These are phyloP conservation scores for Neolamprologus sp. DNA, from an alignment of 2,113 vertebrate species.

Conservation along the genomic window DNA sequence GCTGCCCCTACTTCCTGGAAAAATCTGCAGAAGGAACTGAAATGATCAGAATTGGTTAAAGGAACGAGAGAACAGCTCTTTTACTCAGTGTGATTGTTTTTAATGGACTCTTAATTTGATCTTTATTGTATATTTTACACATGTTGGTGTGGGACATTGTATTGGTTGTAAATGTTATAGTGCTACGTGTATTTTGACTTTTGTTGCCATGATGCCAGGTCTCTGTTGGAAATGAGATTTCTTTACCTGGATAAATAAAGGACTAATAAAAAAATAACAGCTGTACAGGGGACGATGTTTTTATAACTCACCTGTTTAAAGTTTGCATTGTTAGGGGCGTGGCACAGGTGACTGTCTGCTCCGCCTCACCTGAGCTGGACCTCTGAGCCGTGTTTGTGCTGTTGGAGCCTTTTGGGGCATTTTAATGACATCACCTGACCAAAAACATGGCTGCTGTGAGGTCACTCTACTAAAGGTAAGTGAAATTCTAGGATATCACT, in stretches of 20 bases:
- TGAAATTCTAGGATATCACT: accelerated
- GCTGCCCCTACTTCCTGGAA: accelerated
- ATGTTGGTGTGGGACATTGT: background rate
- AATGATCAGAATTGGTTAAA: accelerated
- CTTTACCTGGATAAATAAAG: background rate
- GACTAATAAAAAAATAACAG: background rate
- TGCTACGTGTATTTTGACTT: accelerated
- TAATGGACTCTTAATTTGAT: background rate
- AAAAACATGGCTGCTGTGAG: background rate
- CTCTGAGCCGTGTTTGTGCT: accelerated
- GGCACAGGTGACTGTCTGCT: background rate
- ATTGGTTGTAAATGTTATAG: background rate
- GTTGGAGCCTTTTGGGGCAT: background rate
- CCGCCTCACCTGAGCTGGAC: background rate
- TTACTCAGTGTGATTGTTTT: background rate
- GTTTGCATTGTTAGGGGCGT: background rate
- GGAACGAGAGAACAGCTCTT: accelerated
- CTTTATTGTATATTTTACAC: background rate
- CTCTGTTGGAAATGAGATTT: background rate
- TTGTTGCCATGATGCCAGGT: background rate
- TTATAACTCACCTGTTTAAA: background rate
- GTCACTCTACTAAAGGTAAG: background rate
- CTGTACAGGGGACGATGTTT: accelerated
- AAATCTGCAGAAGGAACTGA: background rate
- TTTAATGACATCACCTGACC: background rate